Conservation (phyloP, 2,888 invertebrate genomes). For the Conops quadrifasciatus region DNA sequence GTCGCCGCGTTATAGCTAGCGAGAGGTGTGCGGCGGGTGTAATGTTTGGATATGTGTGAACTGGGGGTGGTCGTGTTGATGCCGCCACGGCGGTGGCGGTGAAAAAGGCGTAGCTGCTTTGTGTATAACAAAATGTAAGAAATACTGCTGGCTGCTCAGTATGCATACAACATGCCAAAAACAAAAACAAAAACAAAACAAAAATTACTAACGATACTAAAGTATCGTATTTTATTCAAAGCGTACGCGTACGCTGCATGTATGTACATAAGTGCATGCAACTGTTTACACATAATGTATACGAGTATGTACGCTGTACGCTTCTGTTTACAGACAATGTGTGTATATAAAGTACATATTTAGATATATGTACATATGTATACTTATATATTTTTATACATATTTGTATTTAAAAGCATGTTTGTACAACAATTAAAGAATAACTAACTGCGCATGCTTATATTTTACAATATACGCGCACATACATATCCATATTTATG, state of each 20-base stretch:
- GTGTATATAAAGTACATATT: background rate
- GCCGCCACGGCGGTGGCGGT: background rate
- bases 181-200: constrained; percentile 35
- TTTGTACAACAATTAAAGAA: background rate
- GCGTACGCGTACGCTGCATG: background rate
- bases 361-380: background rate
- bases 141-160: constrained; percentile 29
- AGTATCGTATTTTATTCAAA: constrained; percentile 27
- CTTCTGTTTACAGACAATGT: background rate
- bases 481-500: background rate
- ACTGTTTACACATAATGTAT: background rate
- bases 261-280: background rate
- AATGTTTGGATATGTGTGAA: too few species aligned
- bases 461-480: background rate
- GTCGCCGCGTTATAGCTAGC: too few species aligned
- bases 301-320: background rate
- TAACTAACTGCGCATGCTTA: background rate
- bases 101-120: background rate
- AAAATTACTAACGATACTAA: constrained; percentile 14
- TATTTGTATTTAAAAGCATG: background rate
- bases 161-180: constrained; percentile 37
- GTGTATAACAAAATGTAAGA: constrained; percentile 20
- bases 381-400: background rate
- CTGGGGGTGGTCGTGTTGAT: background rate
- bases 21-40: too few species aligned